phyloP scores from a whole-genome alignment of 2,888 invertebrate species.

The Cheilosia grossa region DNA sequence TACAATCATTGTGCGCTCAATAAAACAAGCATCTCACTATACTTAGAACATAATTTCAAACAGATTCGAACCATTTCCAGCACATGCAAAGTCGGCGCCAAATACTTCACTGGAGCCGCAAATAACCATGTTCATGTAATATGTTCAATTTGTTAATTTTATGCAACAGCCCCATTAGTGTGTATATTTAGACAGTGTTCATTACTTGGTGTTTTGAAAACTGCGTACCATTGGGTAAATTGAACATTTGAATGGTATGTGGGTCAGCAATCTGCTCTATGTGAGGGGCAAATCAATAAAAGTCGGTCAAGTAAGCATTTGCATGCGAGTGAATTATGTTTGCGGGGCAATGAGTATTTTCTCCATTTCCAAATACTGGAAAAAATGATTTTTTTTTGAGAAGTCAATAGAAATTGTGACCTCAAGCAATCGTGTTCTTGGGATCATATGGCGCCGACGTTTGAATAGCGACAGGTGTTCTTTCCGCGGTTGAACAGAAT shows the following conservation, averaged over 20 bases:
- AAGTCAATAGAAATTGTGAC: not conserved
- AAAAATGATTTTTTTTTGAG: too few relatives aligned
- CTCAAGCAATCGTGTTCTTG: not conserved
- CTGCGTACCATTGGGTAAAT: not conserved
- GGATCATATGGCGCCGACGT: too few relatives aligned
- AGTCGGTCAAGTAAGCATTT: conserved; percentile 30
- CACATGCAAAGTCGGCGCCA: conserved; percentile 38
- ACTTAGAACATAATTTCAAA: conserved; percentile 3
- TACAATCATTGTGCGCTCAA: not conserved
- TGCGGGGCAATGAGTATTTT: not conserved
- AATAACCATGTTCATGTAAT: conserved; percentile 31
- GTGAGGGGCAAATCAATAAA: conserved; percentile 21
- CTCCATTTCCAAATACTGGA: too few relatives aligned
- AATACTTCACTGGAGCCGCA: conserved; percentile 25
- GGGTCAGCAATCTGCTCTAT: conserved; percentile 40
- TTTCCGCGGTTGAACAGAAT: too few relatives aligned
- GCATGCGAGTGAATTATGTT: conserved; percentile 4
- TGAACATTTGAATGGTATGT: conserved; percentile 28
- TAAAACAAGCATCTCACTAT: not conserved
- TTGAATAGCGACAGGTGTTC: too few relatives aligned
- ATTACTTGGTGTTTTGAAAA: not conserved
- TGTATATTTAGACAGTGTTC: conserved; percentile 3
- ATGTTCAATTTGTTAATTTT: conserved; percentile 41
- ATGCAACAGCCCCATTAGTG: conserved; percentile 18
- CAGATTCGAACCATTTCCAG: conserved; percentile 27